phyloP scores from a whole-genome alignment of 2,113 vertebrate species.

The Corvus hawaiiensis region DNA sequence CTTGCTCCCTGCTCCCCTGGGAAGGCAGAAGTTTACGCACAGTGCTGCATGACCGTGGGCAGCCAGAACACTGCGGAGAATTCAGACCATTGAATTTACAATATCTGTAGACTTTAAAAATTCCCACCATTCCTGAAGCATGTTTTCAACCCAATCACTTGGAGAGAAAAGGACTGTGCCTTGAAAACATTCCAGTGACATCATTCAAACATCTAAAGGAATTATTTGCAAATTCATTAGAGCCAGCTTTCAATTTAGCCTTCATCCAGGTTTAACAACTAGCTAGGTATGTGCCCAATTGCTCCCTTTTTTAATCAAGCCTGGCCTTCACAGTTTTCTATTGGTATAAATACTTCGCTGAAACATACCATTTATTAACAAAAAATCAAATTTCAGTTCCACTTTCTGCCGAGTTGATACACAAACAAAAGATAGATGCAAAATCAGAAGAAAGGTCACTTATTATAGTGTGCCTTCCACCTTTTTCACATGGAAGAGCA shows the following conservation, averaged over 20 bases:
- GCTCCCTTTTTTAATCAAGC: background rate
- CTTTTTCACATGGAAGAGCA: background rate
- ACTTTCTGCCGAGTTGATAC: too few species aligned
- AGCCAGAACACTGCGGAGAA: background rate
- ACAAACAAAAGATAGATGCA: background rate
- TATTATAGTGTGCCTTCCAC: background rate
- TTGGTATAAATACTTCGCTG: background rate
- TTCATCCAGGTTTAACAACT: background rate
- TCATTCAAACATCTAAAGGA: background rate
- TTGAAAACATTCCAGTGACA: background rate
- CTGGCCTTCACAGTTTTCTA: background rate
- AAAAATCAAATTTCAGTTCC: background rate
- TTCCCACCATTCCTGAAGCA: background rate
- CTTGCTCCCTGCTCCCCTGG: too few species aligned
- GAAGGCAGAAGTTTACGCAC: background rate
- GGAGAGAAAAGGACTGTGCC: background rate
- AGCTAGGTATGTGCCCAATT: background rate
- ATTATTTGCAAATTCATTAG: background rate
- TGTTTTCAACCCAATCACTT: background rate
- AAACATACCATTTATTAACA: background rate
- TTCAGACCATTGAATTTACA: background rate
- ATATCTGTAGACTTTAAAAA: background rate
- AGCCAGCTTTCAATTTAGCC: background rate
- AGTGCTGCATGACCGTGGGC: background rate
- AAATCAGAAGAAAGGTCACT: background rate